Percentiles rank a stretch among this genome's conserved stretches.
Conservation (phyloP, 2,888 invertebrate species). For the Busseola fusca region DNA sequence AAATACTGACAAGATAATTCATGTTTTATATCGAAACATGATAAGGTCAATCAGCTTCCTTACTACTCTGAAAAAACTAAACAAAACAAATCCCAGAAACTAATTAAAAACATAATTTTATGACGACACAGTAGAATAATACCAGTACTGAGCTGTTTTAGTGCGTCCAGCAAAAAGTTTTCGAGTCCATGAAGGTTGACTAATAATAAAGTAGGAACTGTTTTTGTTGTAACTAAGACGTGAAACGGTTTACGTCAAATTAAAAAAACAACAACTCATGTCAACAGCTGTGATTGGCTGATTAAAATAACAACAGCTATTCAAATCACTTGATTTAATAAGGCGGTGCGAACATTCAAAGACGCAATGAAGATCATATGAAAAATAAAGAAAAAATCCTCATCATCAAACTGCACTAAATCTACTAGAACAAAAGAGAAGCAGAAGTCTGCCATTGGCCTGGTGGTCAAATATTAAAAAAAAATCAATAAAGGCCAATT, state of each 20-base stretch:
- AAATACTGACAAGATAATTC: slow-evolving; percentile 1
- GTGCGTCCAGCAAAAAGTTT: slow-evolving; percentile 41
- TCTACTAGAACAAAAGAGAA: too few relatives aligned
- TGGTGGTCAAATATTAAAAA: too few relatives aligned
- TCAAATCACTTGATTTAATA: too few relatives aligned
- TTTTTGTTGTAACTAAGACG: slow-evolving; percentile 40
- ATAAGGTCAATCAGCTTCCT: slow-evolving; percentile 34
- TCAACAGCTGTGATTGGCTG: too few relatives aligned
- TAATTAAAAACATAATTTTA: slow-evolving; percentile 29
- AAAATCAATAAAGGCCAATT: too few relatives aligned
- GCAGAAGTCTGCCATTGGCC: too few relatives aligned
- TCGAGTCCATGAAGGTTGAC: slow-evolving; percentile 53
- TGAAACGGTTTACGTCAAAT: slow-evolving; percentile 36
- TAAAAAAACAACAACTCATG: slow-evolving; percentile 19
- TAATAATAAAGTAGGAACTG: slow-evolving; percentile 59
- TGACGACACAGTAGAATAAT: slow-evolving; percentile 12
- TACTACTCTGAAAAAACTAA: slow-evolving; percentile 27
- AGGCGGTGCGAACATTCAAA: too few relatives aligned
- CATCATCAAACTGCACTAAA: too few relatives aligned
- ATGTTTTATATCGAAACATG: slow-evolving; percentile 5
- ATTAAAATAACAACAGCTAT: slow-evolving; percentile 17
- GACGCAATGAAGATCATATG: too few relatives aligned
- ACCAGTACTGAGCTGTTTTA: slow-evolving; percentile 33
- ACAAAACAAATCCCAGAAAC: slow-evolving; percentile 6
- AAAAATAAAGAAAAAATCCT: too few relatives aligned